These are phyloP conservation scores for Nasonia vitripennis DNA, from an alignment of 1,140 invertebrate species.

Conservation along the genomic window DNA sequence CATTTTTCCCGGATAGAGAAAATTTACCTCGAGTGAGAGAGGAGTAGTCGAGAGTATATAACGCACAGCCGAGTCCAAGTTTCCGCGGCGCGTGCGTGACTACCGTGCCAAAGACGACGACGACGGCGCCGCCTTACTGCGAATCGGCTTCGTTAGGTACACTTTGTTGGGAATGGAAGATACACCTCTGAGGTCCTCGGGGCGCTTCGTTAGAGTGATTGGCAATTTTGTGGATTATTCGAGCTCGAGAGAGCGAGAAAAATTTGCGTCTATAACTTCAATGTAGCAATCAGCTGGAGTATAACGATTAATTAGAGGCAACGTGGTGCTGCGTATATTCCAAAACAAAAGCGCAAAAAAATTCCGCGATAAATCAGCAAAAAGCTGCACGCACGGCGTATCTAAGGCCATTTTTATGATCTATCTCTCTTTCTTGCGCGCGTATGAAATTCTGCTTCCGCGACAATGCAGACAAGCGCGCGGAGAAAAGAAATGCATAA, in stretches of 20 bases:
- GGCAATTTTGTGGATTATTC: not conserved
- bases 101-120: not conserved
- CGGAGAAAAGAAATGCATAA: not conserved
- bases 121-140: not conserved
- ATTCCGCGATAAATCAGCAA: not conserved
- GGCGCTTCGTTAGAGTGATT: not conserved
- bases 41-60: not conserved
- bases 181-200: not conserved
- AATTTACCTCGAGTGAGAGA: not conserved
- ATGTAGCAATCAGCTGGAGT: not conserved
- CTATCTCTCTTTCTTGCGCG: not conserved
- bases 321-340: no score
- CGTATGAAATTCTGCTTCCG: not conserved
- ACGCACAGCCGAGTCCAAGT: not conserved
- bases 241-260: not conserved
- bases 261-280: not conserved
- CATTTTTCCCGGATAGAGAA: not conserved
- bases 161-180: not conserved
- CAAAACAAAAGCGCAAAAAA: not conserved
- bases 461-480: not conserved
- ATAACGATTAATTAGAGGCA: not conserved
- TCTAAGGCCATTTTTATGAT: not conserved
- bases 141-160: constrained; percentile 6
- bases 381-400: not conserved
- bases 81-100: not conserved